Evolutionary conservation across 1,140 invertebrate species (phyloP).

Genomic region (Drosophila funebris): DNA sequence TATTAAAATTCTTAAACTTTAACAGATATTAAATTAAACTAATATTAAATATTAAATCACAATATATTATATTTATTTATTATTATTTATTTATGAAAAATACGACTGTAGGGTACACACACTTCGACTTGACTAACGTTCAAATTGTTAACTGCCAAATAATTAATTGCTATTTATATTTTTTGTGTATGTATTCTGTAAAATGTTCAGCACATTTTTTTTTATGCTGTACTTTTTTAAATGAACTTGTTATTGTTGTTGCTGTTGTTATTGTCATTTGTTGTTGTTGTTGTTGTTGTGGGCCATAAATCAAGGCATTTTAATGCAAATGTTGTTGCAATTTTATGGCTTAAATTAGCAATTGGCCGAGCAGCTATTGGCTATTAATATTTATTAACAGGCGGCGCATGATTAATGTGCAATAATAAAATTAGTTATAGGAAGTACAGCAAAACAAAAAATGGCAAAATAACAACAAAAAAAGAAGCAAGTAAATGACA

Average conservation of each 20-base stretch:
- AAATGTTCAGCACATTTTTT: constrained; percentile 5
- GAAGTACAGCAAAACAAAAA: neutral
- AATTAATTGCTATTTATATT: constrained; percentile 74
- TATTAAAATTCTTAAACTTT: neutral
- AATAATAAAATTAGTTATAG: constrained; percentile 75
- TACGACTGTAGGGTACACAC: constrained; percentile 15
- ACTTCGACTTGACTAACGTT: neutral
- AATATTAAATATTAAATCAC: neutral
- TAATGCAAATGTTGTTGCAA: constrained; percentile 72
- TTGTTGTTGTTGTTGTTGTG: constrained; percentile 23
- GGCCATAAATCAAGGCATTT: constrained; percentile 68
- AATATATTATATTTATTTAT: no score
- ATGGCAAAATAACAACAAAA: neutral
- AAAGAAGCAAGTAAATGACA: neutral
- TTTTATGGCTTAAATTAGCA: constrained; percentile 77
- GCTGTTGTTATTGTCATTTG: constrained; percentile 8
- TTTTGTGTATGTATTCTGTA: constrained; percentile 9
- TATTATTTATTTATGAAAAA: no score
- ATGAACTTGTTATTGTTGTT: constrained; percentile 59
- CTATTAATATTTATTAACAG: constrained; percentile 80
- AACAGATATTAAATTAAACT: neutral
- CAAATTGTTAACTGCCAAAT: constrained; percentile 53
- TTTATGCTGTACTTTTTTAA: constrained; percentile 43
- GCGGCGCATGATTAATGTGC: constrained; percentile 73
- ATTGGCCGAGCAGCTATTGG: constrained; percentile 47